These are phyloP conservation scores for Solea solea DNA, from an alignment of 2,113 vertebrate species.

Conservation along the genomic window DNA sequence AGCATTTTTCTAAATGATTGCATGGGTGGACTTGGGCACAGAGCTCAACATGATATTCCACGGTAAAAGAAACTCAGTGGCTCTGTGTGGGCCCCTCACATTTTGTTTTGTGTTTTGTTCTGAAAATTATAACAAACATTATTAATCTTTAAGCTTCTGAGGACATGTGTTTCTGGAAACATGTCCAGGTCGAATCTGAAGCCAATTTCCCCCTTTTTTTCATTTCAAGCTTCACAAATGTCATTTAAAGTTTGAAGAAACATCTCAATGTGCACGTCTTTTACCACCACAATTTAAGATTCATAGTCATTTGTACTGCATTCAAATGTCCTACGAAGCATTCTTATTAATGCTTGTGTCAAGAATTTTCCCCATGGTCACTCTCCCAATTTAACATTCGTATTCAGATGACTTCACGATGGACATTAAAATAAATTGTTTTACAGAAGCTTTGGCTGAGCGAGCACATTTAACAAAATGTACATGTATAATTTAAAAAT, in stretches of 20 bases:
- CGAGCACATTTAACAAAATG: background rate
- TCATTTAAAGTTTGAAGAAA: no score
- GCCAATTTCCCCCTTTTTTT: no score
- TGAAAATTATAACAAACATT: no score
- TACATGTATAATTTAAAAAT: background rate
- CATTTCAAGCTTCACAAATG: no score
- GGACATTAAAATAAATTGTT: background rate
- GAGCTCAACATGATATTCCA: background rate
- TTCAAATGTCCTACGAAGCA: no score
- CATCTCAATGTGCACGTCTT: no score
- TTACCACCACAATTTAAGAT: no score
- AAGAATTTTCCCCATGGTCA: background rate
- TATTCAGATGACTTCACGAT: background rate
- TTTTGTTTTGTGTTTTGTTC: no score
- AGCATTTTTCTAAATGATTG: background rate
- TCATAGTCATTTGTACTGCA: no score
- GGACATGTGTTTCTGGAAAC: background rate
- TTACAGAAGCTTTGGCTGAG: conserved; percentile 5
- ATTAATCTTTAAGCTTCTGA: no score
- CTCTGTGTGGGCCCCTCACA: no score
- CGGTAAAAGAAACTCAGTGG: background rate
- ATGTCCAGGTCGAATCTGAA: background rate
- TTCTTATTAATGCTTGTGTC: background rate
- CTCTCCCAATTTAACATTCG: no score
- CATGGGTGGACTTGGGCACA: background rate